Base-by-base conservation (phyloP, 2,113 vertebrate genomes). In the Hassar affinis region DNA sequence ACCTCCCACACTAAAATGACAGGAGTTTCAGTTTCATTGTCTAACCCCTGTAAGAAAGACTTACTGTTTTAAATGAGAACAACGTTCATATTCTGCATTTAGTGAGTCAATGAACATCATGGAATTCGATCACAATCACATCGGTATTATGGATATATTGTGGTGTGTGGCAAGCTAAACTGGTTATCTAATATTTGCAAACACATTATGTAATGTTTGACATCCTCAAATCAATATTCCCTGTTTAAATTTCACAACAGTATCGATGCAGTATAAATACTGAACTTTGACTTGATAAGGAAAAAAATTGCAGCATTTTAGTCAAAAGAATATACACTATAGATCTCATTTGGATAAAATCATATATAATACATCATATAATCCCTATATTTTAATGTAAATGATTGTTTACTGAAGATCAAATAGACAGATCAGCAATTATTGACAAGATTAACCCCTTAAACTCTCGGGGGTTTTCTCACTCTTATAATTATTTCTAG, bases 211-310 rank as follows among this genome's bases (percentile, higher is more conserved):
- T 51, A 49, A 74, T 51, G 45, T 74, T 72, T 30, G 47, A 33
- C 52, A 15, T 17, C 35, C 47, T 75, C 27, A 51, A 75, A 30
- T 49, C 69, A 72, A 72, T 3, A 17, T 49, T 49, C 25, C 27
- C 49, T 75, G 17, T 75, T 75, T 33, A 20, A 52, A 52, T 75
- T 75, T 75, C 72, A 52, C 47, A 75, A 75, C 52, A 18, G 33
- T 33, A 20, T 49, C 30, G 45, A 51, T 17, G 9, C 45, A 51
- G 47, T 18, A 4, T 51, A 74, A 74, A 74, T 30, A 74, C 4
- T 51, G 14, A 74, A 7, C 22, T 51, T 74, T 74, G 30, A 27
- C 27, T 51, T 51, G 6, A 74, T 49, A 1, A 72, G 30, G 38
- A 12, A 25, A 45, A 45, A 71, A 71, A 22, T 6, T n/a, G n/a